phyloP scores from a whole-genome alignment of 2,797 vertebrate species.

The Neomorphus geoffroyi region DNA sequence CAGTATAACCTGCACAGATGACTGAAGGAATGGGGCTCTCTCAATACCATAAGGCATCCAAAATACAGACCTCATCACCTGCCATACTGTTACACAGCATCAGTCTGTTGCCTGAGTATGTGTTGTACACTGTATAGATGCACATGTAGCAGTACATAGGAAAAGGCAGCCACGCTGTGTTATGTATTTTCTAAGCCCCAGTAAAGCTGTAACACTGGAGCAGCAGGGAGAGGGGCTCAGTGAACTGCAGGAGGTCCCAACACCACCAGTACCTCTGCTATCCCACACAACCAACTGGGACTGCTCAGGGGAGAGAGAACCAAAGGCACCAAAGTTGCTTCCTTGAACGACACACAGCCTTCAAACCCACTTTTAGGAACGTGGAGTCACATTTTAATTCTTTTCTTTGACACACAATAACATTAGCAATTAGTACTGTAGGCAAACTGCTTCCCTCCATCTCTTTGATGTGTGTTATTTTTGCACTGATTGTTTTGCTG shows the following conservation, averaged over 20 bases:
- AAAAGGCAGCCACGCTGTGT: fast-evolving
- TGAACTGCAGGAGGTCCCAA: background rate
- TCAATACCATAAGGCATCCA: background rate
- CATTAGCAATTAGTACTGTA: background rate
- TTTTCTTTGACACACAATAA: background rate
- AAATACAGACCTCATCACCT: background rate
- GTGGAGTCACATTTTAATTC: background rate
- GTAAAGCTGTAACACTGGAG: background rate
- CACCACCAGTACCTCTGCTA: background rate
- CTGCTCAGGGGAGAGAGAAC: background rate
- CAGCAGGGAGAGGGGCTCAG: background rate
- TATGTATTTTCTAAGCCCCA: background rate
- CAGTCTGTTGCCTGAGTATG: fast-evolving
- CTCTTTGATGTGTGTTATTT: constrained; percentile 54
- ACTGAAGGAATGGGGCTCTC: background rate
- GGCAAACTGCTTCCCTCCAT: background rate
- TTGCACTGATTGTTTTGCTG: constrained; percentile 35
- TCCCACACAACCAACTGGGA: background rate
- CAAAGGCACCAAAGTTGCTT: background rate
- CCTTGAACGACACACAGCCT: background rate
- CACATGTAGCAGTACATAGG: background rate
- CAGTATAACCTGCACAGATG: background rate
- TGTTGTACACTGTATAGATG: fast-evolving
- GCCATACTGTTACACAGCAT: background rate
- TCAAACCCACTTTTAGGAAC: background rate